These are phyloP conservation scores for Vidua chalybeata DNA, from an alignment of 2,113 vertebrate genomes.

Conservation along the genomic window DNA sequence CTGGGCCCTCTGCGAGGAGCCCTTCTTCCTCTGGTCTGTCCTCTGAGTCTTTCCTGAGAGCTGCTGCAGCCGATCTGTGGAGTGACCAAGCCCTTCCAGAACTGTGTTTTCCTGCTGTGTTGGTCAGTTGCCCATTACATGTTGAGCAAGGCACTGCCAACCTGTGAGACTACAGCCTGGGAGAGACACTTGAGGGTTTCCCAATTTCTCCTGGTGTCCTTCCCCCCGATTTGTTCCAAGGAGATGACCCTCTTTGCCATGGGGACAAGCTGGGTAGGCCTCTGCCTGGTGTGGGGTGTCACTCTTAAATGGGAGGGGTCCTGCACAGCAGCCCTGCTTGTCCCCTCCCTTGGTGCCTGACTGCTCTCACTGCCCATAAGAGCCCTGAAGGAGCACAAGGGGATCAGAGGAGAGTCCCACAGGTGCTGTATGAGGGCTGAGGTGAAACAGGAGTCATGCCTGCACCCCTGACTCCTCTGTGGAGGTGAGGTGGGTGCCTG, in stretches of 20 bases:
- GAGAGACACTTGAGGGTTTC: neutral
- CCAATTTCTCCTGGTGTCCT: neutral
- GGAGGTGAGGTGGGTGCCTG: neutral
- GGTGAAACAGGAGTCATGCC: neutral
- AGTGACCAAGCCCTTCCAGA: neutral
- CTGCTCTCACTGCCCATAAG: neutral
- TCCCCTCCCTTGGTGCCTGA: neutral
- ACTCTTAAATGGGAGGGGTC: neutral
- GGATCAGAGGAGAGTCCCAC: neutral
- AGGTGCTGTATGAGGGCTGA: rapidly evolving
- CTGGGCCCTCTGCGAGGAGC: neutral
- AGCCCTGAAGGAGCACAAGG: neutral
- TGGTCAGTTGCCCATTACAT: neutral
- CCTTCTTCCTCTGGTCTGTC: neutral
- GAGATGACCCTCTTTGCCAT: neutral
- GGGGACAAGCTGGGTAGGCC: neutral
- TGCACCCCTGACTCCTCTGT: neutral
- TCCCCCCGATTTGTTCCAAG: neutral
- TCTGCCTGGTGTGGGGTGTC: neutral
- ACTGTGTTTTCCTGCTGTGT: neutral
- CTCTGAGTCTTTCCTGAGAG: neutral
- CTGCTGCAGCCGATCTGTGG: slow-evolving; percentile 1
- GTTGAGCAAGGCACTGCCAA: neutral
- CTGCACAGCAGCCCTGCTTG: neutral
- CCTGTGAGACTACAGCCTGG: neutral